Conservation (phyloP, 2,797 vertebrate genomes). For the Ctenosaura bakeri region DNA sequence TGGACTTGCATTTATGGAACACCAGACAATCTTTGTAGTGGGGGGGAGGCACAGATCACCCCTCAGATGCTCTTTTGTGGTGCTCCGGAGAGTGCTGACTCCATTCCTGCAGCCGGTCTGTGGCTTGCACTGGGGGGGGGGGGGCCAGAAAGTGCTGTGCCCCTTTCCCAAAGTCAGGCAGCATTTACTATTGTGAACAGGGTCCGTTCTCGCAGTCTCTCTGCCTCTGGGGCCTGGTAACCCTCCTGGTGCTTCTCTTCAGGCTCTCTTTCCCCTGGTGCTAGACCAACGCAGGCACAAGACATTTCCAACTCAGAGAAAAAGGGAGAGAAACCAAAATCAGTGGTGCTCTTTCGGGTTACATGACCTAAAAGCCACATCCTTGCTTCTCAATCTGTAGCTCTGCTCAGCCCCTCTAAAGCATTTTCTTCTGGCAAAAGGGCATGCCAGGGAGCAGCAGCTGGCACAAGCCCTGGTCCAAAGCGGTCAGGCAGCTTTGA, state of each 20-base stretch:
- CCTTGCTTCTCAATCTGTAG: neutral
- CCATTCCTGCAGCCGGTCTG: neutral
- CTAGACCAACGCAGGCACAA: neutral
- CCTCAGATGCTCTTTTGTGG: too few relatives aligned
- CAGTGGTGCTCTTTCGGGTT: neutral
- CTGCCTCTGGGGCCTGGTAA: too few relatives aligned
- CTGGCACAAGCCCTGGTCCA: neutral
- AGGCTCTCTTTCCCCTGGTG: neutral
- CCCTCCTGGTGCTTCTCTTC: neutral
- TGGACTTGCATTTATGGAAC: neutral
- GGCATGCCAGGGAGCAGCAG: neutral
- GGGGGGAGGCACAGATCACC: too few relatives aligned
- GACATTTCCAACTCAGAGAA: neutral
- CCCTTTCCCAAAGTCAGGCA: neutral
- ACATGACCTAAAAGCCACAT: too few relatives aligned
- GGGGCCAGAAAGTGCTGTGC: accelerated
- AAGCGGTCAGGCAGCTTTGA: neutral
- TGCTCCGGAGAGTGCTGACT: neutral
- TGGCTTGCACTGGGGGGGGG: too few relatives aligned
- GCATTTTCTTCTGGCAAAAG: too few relatives aligned
- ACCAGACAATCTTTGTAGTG: too few relatives aligned
- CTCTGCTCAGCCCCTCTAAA: neutral
- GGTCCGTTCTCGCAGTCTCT: neutral
- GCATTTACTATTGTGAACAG: neutral
- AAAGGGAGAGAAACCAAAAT: too few relatives aligned